A percentile compares a stretch with the other conserved stretches of the same genome.
These are phyloP conservation scores for Papilio polyxenes DNA, from an alignment of 1,140 invertebrate genomes.

Conservation along the genomic window DNA sequence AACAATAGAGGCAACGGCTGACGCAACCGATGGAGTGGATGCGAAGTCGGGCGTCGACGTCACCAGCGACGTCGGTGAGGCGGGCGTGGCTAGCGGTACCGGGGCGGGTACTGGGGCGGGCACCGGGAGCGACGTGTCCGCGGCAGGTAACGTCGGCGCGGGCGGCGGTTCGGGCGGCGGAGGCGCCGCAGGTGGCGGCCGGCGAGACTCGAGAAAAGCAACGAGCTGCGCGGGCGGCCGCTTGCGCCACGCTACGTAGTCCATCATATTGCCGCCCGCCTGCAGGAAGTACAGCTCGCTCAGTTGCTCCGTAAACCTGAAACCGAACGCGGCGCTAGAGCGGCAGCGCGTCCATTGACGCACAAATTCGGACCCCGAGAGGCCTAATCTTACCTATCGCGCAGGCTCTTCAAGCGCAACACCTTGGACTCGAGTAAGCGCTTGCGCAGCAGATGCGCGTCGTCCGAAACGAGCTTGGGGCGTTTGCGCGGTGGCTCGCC, in stretches of 20 bases:
- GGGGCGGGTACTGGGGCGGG: constrained; percentile 62
- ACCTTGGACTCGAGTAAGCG: constrained; percentile 68
- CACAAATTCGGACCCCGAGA: not conserved
- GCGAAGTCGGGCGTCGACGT: constrained; percentile 85
- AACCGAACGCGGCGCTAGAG: constrained; percentile 51
- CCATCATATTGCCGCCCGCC: constrained; percentile 92
- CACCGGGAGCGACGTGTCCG: constrained; percentile 76
- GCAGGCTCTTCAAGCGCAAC: constrained; percentile 60
- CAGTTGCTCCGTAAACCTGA: constrained; percentile 88
- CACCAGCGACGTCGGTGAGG: constrained; percentile 83
- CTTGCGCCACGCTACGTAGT: constrained; percentile 91
- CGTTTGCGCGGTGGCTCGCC: constrained; percentile 70
- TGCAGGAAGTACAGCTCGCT: constrained; percentile 93
- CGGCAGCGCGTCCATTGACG: constrained; percentile 45
- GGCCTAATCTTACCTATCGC: constrained; percentile 57
- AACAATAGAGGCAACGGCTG: constrained; percentile 77
- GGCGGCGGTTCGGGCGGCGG: constrained; percentile 75
- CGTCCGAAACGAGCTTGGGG: constrained; percentile 53
- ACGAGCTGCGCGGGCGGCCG: constrained; percentile 87
- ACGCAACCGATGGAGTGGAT: constrained; percentile 84
- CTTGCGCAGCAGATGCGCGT: constrained; percentile 57
- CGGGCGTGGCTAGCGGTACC: constrained; percentile 61
- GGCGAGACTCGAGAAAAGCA: constrained; percentile 88
- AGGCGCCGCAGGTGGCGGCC: constrained; percentile 79
- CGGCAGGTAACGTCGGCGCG: constrained; percentile 82